Evolutionary conservation across 2,888 invertebrate genomes (phyloP), one percentile per base, ranked within the genome.

Genomic region (Taenaris catops): DNA sequence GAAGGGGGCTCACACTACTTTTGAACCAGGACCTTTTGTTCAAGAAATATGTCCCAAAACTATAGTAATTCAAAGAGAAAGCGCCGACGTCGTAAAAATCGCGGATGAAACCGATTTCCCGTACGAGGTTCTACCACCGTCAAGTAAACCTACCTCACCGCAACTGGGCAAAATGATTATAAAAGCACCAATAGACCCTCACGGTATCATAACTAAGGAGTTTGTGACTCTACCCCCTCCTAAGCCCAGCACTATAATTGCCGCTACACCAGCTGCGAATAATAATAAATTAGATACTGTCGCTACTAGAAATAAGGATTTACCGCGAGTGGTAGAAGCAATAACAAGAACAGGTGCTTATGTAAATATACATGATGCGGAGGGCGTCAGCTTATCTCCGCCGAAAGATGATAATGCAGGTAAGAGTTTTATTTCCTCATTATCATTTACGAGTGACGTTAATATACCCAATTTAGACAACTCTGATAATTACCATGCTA

Each of bases 11-110:
- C 94, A 95, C 60, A 94, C 94, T 18, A 95, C 95, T 16, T 96
- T 96, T 60, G 94, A 94, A 81, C 96, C 96, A 35, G 96, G 96
- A 49, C 95, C 94, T 23, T 94, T 93, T 66, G 94, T 95, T 10
- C 94, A 93, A 75, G 91, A 90, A 56, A 69, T 84, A 31, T 58
- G 67, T 29, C 78, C 81, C n/a, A 80, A 80, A 1, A 73, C 68
- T 19, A 57, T 75, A 14, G 51, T 75, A 5, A 72, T 86, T 34
- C 72, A 78, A 54, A 63, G 78, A 25, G 80, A 80, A 64, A 75
- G 64, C 7, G 74, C 80, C 7, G 76, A 83, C 45, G 48, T 81
- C 23, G 72, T 84, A 2, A 72, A 73, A 61, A 55, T 83, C 19
- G 51, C 59, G 26, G 81, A 84, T 57, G 84, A 86, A 59, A 73